Evolutionary conservation across 2,888 invertebrate genomes (phyloP).

Genomic region (Pseudanteris insignis): DNA sequence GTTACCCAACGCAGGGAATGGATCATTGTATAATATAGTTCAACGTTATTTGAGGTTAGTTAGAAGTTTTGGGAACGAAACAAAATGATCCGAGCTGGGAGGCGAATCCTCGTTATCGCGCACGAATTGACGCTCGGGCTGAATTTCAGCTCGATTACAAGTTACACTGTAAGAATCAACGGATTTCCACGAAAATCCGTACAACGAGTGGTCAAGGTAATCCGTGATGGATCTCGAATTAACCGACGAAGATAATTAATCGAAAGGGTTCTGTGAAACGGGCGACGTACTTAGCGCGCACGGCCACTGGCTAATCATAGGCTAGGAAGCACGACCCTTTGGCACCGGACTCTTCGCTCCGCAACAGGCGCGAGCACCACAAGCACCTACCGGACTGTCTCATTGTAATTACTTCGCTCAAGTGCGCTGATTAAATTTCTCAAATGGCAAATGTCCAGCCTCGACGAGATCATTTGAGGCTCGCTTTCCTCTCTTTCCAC

Average conservation of each 20-base stretch:
- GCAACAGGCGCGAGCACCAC: slow-evolving; percentile 34
- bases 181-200: slow-evolving; percentile 13
- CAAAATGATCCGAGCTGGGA: too few species aligned
- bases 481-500: slow-evolving; percentile 35
- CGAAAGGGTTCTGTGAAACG: slow-evolving; percentile 59
- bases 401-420: slow-evolving; percentile 67
- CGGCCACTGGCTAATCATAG: slow-evolving; percentile 63
- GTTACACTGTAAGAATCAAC: slow-evolving; percentile 2
- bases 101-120: too few species aligned
- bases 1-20: too few species aligned
- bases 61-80: too few species aligned
- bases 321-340: slow-evolving; percentile 58
- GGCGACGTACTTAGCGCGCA: slow-evolving; percentile 41
- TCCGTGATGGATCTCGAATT: slow-evolving; percentile 46
- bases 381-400: slow-evolving; percentile 59
- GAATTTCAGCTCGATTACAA: too few species aligned
- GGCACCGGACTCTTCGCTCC: slow-evolving; percentile 56
- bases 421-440: slow-evolving; percentile 65
- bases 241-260: slow-evolving; percentile 58
- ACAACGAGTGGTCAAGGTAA: slow-evolving; percentile 36
- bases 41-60: too few species aligned
- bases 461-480: slow-evolving; percentile 30
- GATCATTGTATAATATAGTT: too few species aligned
- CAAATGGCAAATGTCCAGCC: slow-evolving; percentile 55
- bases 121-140: too few species aligned